Base-by-base conservation (phyloP, 2,797 vertebrate genomes). In the Rallus crepitans region DNA sequence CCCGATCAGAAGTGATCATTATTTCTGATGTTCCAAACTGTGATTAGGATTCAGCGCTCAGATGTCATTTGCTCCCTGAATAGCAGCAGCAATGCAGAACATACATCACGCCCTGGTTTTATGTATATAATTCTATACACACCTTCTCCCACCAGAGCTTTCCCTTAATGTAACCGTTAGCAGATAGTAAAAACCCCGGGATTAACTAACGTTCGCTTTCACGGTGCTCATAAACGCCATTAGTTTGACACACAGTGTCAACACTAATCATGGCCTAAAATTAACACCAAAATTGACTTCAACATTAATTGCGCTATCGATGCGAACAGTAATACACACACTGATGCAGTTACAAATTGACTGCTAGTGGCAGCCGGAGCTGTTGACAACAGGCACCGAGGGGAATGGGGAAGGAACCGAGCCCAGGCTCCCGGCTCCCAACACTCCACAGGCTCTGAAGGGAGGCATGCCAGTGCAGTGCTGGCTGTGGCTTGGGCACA, bases 1-100 rank as follows among this genome's bases (percentile, higher is more conserved):
- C 89, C 97, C 73, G 96, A 98, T 98, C 98, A 98, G 97, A 97
- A 98, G 97, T 89, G 98, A 98, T 98, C 97, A 98, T 98, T 98
- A 98, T 98, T 98, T 98, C 98, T 97, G 97, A 98, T 97, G 97
- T 90, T 97, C 97, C 97, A 78, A 98, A 97, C 97, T 97, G 97
- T 98, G 98, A 98, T 98, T 98, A 98, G 98, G 97, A 98, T 97
- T 97, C 97, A 95, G 96, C 6, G 93, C 97, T 96, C 95, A 97
- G 97, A 97, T 98, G 98, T 96, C 98, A 97, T 98, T 97, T 97
- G 97, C 97, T 98, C 97, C 33, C 97, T 92, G 97, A 96, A 96
- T 92, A 87, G 97, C 97, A 95, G 89, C 87, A 59, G 97, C 39
- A 52, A 94, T 8, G 73, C 85, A 40, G 97, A 94, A 96, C 91